Evolutionary conservation across 2,888 invertebrate species (phyloP).

Genomic region (Athripsodes cinereus): DNA sequence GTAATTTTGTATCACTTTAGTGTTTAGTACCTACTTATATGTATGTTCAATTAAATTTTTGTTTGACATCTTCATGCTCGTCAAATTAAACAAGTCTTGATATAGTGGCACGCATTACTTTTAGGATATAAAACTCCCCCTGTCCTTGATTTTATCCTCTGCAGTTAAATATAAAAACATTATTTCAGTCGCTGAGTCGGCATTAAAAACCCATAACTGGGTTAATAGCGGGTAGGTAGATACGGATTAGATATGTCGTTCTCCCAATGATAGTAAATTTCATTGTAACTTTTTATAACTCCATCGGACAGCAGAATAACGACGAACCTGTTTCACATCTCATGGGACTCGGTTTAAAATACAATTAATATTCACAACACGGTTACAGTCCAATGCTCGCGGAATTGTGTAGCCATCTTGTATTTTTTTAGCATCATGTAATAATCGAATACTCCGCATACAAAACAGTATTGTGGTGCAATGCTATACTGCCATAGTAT

Average conservation of each 20-base stretch:
- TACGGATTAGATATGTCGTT: conserved; percentile 2
- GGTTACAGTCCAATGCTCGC: conserved; percentile 20
- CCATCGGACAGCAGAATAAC: conserved; percentile 2
- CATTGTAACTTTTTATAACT: conserved; percentile 9
- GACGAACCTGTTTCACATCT: conserved; percentile 4
- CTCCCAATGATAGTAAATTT: conserved; percentile 4
- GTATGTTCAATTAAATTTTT: too few relatives aligned
- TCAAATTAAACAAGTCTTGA: too few relatives aligned
- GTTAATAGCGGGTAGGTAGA: neutral
- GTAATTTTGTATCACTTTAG: too few relatives aligned
- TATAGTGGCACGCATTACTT: too few relatives aligned
- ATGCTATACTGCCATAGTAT: too few relatives aligned
- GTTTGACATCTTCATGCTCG: too few relatives aligned
- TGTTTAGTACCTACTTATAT: too few relatives aligned
- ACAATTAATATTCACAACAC: conserved; percentile 23
- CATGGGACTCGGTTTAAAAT: conserved; percentile 9
- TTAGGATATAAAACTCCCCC: too few relatives aligned
- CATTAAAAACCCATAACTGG: neutral
- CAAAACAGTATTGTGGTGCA: conserved; percentile 14
- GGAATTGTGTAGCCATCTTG: conserved; percentile 20
- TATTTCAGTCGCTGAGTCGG: neutral
- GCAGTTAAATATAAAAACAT: too few relatives aligned
- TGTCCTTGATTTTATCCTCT: too few relatives aligned
- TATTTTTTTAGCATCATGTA: conserved; percentile 17
- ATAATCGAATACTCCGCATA: conserved; percentile 16